Evolutionary conservation across 2,797 vertebrate genomes (phyloP), one percentile per base, ranked within the genome.

Genomic region (Anguilla megastoma): DNA sequence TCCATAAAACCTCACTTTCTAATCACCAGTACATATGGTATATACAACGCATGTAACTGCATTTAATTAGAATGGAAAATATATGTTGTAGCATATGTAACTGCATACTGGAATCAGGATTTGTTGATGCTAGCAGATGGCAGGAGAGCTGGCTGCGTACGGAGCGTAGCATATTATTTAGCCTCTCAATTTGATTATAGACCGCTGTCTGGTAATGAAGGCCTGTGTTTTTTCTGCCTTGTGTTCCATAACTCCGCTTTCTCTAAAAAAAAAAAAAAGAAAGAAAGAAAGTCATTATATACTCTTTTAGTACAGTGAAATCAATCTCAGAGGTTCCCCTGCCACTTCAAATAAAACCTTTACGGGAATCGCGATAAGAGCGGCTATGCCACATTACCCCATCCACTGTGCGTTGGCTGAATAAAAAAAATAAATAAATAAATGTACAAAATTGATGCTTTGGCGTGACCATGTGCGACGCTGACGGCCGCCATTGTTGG

Each of bases 401-500:
- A 14, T 48, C 74, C 74, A 2, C 33, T 45, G 33, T 79, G 74
- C 74, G 14, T 36, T 79, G 16, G 3, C 14, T 79, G 71, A 18
- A 76, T 33, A 33, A 76, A 76, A 71, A 2, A 63, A 63, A 45
- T 2, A 58, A 58, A 58, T 33, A 63, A 6, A 63, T 54, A 63
- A 7, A 12, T 71, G 14, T 79, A 18, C 5, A 79, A 79, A 41
- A 41, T 41, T 14, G 74, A 41, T 79, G 33, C 50, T 80, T 82
- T 50, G 79, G 79, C n/a, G 41, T n/a, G 18, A 82, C 45, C 79
- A 8, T 82, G 79, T 90, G 89, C 88, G 88, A 90, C 91, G 87
- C 84, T 89, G 88, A 80, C 82, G 50, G 85, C 66, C 80, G 85
- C 89, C 83, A 58, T 91, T 91, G 89, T 87, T 86, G 87, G 66